Evolutionary conservation across 2,113 vertebrate species (phyloP).

Genomic region (Aspidoscelis tigris): DNA sequence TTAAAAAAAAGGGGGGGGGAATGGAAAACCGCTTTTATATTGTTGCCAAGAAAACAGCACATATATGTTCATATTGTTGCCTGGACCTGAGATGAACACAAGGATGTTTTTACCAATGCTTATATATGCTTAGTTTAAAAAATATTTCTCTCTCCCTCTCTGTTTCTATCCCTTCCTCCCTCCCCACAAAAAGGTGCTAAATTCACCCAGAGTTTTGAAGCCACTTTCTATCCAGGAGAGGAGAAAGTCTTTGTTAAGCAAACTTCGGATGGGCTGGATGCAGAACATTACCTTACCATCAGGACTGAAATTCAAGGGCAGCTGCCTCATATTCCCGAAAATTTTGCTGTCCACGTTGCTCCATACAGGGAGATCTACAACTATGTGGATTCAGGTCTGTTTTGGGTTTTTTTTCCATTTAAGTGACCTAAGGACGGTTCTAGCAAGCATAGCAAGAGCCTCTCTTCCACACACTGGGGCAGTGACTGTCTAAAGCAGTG

Average conservation of each 20-base stretch:
- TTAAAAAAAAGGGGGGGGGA: no score
- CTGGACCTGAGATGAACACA: no score
- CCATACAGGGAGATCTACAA: conserved; percentile 91
- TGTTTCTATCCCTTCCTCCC: not conserved
- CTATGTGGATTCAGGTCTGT: conserved; percentile 87
- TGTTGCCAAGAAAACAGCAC: no score
- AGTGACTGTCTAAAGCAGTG: no score
- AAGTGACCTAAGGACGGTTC: not conserved
- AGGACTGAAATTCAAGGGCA: conserved; percentile 84
- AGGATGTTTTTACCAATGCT: no score
- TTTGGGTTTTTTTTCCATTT: not conserved
- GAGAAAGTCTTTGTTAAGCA: conserved; percentile 86
- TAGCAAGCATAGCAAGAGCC: no score
- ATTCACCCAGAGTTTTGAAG: conserved; percentile 85
- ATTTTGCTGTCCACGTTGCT: conserved; percentile 78
- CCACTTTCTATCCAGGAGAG: conserved; percentile 87
- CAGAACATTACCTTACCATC: conserved; percentile 86
- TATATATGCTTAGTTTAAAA: no score
- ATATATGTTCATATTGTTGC: no score
- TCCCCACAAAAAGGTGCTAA: conserved; percentile 79
- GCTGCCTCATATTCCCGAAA: conserved; percentile 82
- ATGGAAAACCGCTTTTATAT: no score
- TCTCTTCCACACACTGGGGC: no score
- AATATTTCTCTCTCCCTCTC: not conserved
- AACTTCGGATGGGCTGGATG: conserved; percentile 83